phyloP scores from a whole-genome alignment of 2,888 invertebrate genomes.

The Meloe dianella region DNA sequence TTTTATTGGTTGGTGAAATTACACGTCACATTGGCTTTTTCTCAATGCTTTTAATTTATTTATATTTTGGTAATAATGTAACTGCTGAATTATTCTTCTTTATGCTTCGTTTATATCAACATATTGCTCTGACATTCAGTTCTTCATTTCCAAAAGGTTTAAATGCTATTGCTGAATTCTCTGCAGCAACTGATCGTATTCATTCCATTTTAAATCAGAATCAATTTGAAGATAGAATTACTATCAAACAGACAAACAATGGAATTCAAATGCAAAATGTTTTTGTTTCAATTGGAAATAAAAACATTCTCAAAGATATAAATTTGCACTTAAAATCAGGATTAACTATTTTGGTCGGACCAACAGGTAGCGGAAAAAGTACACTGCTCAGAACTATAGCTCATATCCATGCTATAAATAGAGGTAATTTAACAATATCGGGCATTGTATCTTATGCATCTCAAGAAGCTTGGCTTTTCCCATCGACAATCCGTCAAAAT shows the following conservation, averaged over 20 bases:
- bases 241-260: no score
- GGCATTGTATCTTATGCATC: conserved; percentile 62
- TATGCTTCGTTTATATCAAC: conserved; percentile 20
- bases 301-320: conserved; percentile 45
- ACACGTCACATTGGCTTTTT: conserved; percentile 21
- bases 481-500: conserved; percentile 70
- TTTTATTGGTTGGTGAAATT: conserved; percentile 17
- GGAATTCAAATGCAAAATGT: no score
- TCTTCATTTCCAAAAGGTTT: conserved; percentile 22
- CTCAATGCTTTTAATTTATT: conserved; percentile 14
- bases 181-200: conserved; percentile 24
- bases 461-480: conserved; percentile 66
- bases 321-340: conserved; percentile 54
- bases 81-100: conserved; percentile 27
- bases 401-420: conserved; percentile 49
- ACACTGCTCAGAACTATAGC: conserved; percentile 52
- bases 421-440: conserved; percentile 56
- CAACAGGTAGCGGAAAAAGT: conserved; percentile 68
- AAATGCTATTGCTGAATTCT: conserved; percentile 23
- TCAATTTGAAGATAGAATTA: conserved; percentile 18
- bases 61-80: conserved; percentile 18
- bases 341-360: conserved; percentile 64
- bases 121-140: conserved; percentile 13
- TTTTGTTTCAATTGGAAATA: no score
- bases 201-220: conserved; percentile 16